Conservation (phyloP, 2,888 invertebrate genomes). For the Prosapia bicincta region DNA sequence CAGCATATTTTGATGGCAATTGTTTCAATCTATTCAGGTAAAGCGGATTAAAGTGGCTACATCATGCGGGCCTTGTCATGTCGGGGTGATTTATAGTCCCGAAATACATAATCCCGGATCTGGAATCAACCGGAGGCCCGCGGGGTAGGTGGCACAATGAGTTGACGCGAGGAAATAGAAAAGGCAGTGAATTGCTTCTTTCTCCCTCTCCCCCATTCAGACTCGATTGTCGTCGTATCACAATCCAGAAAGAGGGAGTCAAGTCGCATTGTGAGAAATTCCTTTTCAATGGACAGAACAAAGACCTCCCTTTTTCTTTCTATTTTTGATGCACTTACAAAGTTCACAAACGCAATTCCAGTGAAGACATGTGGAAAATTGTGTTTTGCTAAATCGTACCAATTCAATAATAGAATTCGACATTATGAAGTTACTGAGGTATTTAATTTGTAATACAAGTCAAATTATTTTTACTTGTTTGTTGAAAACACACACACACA, state of each 20-base stretch:
- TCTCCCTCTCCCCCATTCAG: background rate
- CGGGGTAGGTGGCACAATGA: background rate
- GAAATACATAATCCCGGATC: background rate
- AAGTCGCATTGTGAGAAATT: background rate
- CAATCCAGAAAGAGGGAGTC: background rate
- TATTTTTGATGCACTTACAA: slow-evolving; percentile 2
- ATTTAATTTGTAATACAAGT: no score
- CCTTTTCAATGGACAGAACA: background rate
- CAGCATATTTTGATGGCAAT: no score
- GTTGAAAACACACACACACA: no score
- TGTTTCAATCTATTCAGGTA: no score
- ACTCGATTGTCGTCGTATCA: background rate
- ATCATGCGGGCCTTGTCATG: background rate
- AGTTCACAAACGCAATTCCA: background rate
- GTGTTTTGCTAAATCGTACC: background rate
- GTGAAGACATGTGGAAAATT: background rate
- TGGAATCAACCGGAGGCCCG: background rate
- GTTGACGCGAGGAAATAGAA: background rate
- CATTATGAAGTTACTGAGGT: no score
- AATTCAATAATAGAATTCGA: background rate
- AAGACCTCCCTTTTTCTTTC: background rate
- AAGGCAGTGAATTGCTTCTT: background rate
- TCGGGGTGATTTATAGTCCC: background rate
- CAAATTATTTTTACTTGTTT: no score
- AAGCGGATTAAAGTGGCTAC: background rate